phyloP scores from a whole-genome alignment of 2,888 invertebrate genomes.

The Incurvaria masculella region DNA sequence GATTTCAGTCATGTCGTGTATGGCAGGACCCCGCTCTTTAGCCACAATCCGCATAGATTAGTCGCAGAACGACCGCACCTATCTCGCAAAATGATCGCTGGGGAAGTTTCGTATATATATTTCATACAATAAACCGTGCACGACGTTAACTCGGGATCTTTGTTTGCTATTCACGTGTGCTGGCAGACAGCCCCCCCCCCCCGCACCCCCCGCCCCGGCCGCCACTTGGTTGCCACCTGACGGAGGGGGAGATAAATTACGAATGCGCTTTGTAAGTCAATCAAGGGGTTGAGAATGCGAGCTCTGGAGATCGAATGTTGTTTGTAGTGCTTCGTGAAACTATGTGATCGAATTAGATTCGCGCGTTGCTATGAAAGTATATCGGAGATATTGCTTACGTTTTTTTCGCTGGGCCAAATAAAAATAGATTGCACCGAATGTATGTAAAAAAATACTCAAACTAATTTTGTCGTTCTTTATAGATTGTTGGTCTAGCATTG shows the following conservation, averaged over 20 bases:
- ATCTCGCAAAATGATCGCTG: constrained; percentile 21
- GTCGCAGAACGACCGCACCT: constrained; percentile 20
- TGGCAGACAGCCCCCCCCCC: constrained; percentile 14
- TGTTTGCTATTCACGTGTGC: constrained; percentile 38
- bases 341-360: too few species aligned
- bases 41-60: constrained; percentile 19
- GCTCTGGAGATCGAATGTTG: too few species aligned
- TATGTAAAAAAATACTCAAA: too few species aligned
- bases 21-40: too few species aligned
- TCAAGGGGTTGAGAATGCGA: background rate
- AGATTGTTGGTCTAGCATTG: too few species aligned
- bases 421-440: too few species aligned
- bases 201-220: background rate
- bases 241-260: background rate
- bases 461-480: too few species aligned
- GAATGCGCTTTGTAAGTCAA: background rate
- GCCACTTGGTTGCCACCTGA: background rate
- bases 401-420: too few species aligned
- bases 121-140: constrained; percentile 46
- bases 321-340: too few species aligned
- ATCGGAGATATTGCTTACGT: too few species aligned
- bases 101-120: constrained; percentile 47
- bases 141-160: constrained; percentile 50
- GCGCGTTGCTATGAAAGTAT: too few species aligned
- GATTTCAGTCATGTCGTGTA: too few species aligned